These are phyloP conservation scores for Alaudala cheleensis DNA, from an alignment of 2,113 vertebrate species.

Conservation along the genomic window DNA sequence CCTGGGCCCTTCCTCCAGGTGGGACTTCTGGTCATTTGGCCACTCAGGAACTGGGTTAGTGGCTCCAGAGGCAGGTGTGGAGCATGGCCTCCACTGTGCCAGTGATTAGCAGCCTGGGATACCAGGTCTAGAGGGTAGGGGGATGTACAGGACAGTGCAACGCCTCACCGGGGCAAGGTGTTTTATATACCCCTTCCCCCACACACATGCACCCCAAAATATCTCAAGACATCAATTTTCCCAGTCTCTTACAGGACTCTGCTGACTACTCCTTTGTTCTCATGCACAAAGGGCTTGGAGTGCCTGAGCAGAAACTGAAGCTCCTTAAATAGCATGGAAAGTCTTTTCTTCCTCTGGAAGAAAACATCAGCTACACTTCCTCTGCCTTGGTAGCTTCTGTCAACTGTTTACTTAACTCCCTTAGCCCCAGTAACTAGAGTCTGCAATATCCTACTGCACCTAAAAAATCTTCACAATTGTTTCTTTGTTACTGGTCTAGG, in stretches of 20 bases:
- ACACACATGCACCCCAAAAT: background rate
- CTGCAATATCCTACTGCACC: background rate
- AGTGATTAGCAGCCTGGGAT: background rate
- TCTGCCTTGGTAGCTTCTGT: background rate
- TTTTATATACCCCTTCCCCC: background rate
- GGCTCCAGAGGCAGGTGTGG: background rate
- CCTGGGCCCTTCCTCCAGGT: background rate
- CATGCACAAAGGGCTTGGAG: background rate
- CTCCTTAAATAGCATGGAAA: background rate
- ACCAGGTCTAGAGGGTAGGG: background rate
- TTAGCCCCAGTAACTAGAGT: background rate
- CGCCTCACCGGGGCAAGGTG: background rate
- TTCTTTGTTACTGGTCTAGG: background rate
- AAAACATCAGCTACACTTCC: background rate
- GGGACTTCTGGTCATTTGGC: background rate
- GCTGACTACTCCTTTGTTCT: background rate
- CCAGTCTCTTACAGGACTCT: background rate
- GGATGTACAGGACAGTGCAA: background rate
- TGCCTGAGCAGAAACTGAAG: background rate
- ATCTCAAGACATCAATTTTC: background rate
- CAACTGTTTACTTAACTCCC: background rate
- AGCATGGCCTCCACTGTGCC: background rate
- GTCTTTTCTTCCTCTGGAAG: background rate
- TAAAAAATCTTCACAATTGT: background rate
- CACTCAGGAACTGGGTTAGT: background rate